Evolutionary conservation across 2,888 invertebrate genomes (phyloP), one percentile per base, ranked within the genome.

Genomic region (Volucella bombylans): DNA sequence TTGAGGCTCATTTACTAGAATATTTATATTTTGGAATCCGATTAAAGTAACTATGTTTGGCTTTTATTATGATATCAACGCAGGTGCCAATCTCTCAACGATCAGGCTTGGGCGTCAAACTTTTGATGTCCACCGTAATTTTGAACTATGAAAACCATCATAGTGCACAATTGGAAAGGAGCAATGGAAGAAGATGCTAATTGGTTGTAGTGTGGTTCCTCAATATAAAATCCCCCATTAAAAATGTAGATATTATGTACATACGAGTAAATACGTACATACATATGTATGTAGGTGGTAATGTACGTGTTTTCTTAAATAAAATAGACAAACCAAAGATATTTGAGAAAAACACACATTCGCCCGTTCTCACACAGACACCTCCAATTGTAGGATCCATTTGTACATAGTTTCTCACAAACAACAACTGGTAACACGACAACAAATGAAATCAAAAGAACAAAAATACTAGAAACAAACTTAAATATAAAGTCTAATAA

Each of bases 401-500:
- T 69, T 64, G 73, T 49, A 23, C 18, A 23, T 3, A 74, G 64
- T 62, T 69, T 65, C 52, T 49, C 83, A 49, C 67, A 69, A 54
- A 68, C 50, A 54, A 62, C 49, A 54, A 62, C 43, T 55, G 14
- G 52, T 71, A 73, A 64, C 54, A 69, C 68, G 64, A 82, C 77
- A 67, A 55, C 78, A 65, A 77, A 52, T 18, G 41, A 62, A 61
- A 68, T 3, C 18, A 1, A 23, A 23, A 3, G 18, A 23, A 23
- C 2, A 49, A 43, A 73, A 38, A 57, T 55, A 68, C 79, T 78
- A 68, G 71, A 79, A 64, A 59, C 74, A 73, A 74, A 55, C 74
- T 65, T 65, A 74, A 54, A 47, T 49, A 72, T n/a, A 49, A 78
- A 59, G 57, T 39, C 8, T 11, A 52, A 73, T 14, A 82, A 43